These are phyloP conservation scores for Agapornis roseicollis DNA, from an alignment of 2,113 vertebrate genomes.

Conservation along the genomic window DNA sequence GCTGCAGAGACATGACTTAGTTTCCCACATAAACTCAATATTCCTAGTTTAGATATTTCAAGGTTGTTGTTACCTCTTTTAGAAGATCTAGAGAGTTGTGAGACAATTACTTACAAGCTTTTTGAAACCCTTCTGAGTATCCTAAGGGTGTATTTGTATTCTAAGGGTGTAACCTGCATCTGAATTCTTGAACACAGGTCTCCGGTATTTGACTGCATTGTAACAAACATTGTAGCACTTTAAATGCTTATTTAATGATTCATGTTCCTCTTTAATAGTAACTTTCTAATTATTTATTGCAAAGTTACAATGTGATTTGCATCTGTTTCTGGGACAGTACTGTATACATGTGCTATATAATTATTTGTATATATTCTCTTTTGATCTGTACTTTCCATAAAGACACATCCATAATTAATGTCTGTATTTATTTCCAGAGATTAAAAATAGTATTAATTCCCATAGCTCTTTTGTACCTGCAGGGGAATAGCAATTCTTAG, in stretches of 20 bases:
- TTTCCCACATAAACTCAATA: neutral
- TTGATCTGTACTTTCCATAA: conserved; percentile 25
- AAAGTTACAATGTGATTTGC: neutral
- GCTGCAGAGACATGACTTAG: neutral
- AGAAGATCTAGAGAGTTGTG: neutral
- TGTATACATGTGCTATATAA: conserved; percentile 15
- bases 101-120: neutral
- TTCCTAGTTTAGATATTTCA: neutral
- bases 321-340: conserved; percentile 1
- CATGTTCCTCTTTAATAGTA: neutral
- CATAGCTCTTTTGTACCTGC: neutral
- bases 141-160: neutral
- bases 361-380: conserved; percentile 22
- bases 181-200: neutral
- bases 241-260: neutral
- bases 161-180: neutral
- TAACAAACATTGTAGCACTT: neutral
- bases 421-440: conserved; percentile 25
- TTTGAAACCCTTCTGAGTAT: neutral
- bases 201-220: neutral
- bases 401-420: conserved; percentile 35
- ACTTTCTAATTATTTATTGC: neutral
- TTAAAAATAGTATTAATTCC: conserved; percentile 29
- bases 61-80: neutral
- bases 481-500: neutral